These are phyloP conservation scores for Agrilus planipennis DNA, from an alignment of 1,140 invertebrate species.

Conservation along the genomic window DNA sequence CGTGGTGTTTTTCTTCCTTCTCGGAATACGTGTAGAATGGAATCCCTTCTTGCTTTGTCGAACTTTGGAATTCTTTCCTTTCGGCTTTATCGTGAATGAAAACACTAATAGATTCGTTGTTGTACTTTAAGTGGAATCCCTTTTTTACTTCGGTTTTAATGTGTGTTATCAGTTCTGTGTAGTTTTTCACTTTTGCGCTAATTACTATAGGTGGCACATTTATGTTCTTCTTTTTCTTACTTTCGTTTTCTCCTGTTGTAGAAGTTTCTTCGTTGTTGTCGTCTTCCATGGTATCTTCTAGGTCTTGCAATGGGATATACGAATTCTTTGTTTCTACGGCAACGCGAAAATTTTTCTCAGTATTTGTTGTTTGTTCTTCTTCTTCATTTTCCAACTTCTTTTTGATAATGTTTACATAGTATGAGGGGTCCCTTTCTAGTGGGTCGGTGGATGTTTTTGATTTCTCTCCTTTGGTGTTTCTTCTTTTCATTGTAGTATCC, in stretches of 20 bases:
- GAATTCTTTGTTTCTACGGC: too few species aligned
- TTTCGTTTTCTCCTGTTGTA: not conserved
- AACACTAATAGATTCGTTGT: not conserved
- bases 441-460: too few species aligned
- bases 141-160: not conserved
- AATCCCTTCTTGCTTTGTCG: not conserved
- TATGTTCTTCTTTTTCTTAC: not conserved
- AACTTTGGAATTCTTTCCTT: not conserved
- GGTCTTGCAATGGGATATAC: too few species aligned
- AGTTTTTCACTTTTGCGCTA: not conserved
- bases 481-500: too few species aligned
- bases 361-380: too few species aligned
- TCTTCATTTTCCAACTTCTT: too few species aligned
- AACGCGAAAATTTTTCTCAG: too few species aligned
- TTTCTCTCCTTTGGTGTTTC: too few species aligned
- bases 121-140: not conserved
- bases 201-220: not conserved
- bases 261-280: not conserved
- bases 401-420: too few species aligned
- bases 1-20: conserved; percentile 9
- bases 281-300: not conserved
- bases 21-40: conserved; percentile 8
- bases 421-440: too few species aligned
- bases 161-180: not conserved
- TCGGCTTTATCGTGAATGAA: not conserved